phyloP scores from a whole-genome alignment of 2,113 vertebrate species.

The Ranitomeya imitator region DNA sequence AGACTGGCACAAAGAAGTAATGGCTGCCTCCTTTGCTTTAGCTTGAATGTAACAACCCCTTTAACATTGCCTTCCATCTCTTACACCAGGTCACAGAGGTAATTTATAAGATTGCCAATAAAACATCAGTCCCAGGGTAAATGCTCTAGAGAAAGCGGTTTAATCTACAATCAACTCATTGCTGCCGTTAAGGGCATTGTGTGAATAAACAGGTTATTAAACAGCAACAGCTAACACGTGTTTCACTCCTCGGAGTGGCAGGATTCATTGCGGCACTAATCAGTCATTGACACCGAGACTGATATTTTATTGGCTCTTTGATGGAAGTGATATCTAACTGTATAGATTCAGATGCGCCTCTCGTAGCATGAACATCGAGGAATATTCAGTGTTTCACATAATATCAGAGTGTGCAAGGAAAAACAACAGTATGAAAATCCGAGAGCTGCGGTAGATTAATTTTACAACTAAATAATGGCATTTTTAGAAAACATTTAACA shows the following conservation, averaged over 20 bases:
- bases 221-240: conserved; percentile 41
- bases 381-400: not conserved
- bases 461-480: no score
- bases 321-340: conserved; percentile 27
- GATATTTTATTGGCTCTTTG: conserved; percentile 36
- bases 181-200: conserved; percentile 31
- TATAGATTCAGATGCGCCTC: conserved; percentile 15
- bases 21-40: not conserved
- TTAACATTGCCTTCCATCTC: conserved; percentile 14
- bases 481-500: no score
- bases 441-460: no score
- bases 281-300: conserved; percentile 33
- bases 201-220: conserved; percentile 51
- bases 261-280: conserved; percentile 39
- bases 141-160: conserved; percentile 27
- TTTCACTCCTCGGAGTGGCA: conserved; percentile 23
- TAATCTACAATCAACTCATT: conserved; percentile 43
- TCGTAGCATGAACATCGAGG: not conserved
- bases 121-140: conserved; percentile 45
- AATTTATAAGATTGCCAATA: conserved; percentile 41
- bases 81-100: conserved; percentile 9
- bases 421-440: not conserved
- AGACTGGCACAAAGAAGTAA: not conserved
- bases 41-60: not conserved
- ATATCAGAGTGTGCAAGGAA: not conserved